A percentile compares a stretch with the other conserved stretches of the same genome.
phyloP scores from a whole-genome alignment of 1,140 invertebrate species.

The Tetraneura akinire region DNA sequence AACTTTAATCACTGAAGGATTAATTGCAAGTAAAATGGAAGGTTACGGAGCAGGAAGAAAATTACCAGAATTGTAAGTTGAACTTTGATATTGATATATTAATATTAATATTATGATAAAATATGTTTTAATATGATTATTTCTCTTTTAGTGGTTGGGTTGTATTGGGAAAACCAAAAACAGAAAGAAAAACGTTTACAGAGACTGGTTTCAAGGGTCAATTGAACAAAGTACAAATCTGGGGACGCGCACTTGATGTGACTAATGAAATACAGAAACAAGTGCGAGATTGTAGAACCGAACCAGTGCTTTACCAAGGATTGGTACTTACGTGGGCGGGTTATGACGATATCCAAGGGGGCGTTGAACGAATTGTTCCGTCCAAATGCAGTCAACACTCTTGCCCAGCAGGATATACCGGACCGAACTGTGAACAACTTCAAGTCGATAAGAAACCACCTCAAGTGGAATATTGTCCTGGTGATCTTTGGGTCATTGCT shows the following conservation, averaged over 20 bases:
- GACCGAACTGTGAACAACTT: slow-evolving; percentile 79
- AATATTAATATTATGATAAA: slow-evolving; percentile 3
- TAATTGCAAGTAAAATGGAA: slow-evolving; percentile 87
- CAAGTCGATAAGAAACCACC: slow-evolving; percentile 85
- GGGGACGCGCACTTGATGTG: slow-evolving; percentile 86
- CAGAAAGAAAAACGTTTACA: slow-evolving; percentile 74
- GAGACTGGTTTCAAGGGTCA: slow-evolving; percentile 92
- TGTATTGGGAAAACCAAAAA: slow-evolving; percentile 84
- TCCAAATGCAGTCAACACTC: slow-evolving; percentile 85
- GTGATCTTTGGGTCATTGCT: slow-evolving; percentile 90
- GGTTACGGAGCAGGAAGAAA: slow-evolving; percentile 78
- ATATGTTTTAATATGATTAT: neutral
- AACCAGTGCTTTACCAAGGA: slow-evolving; percentile 84
- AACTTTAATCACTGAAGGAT: slow-evolving; percentile 86
- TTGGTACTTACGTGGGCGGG: slow-evolving; percentile 89
- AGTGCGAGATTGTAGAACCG: slow-evolving; percentile 85
- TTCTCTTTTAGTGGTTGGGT: slow-evolving; percentile 76
- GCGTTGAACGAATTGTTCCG: slow-evolving; percentile 89
- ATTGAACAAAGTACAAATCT: slow-evolving; percentile 91
- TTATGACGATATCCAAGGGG: slow-evolving; percentile 83
- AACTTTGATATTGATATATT: slow-evolving; percentile 39
- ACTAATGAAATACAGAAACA: slow-evolving; percentile 92
- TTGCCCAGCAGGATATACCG: slow-evolving; percentile 82
- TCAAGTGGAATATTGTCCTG: slow-evolving; percentile 84
- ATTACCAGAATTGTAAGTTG: slow-evolving; percentile 77